Percentiles rank a stretch among this genome's conserved stretches.
phyloP scores from a whole-genome alignment of 2,797 vertebrate species.

The Pogonophryne albipinna region DNA sequence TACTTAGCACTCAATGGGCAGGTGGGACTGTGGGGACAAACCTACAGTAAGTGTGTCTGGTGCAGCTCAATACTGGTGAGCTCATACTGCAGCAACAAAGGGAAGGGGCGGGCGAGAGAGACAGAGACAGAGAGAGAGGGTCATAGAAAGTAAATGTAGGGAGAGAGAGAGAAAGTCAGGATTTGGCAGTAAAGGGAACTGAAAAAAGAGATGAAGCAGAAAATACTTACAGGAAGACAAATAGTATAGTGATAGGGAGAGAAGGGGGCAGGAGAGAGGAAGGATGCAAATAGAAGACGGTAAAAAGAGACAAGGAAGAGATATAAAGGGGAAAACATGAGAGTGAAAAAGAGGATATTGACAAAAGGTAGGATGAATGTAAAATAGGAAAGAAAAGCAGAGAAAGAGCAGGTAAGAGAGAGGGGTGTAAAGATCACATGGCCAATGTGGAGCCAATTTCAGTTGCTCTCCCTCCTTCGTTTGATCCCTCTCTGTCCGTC shows the following conservation, averaged over 20 bases:
- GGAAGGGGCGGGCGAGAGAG: slow-evolving; percentile 37
- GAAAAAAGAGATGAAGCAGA: slow-evolving; percentile 18
- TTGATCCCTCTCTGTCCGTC: slow-evolving; percentile 76
- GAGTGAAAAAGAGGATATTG: neutral
- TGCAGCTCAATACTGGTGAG: slow-evolving; percentile 64
- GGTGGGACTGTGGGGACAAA: slow-evolving; percentile 49
- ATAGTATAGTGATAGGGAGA: slow-evolving; percentile 1
- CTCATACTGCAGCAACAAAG: slow-evolving; percentile 75
- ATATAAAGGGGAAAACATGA: slow-evolving; percentile 24
- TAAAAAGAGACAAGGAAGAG: neutral
- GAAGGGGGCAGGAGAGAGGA: neutral
- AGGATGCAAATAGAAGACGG: neutral
- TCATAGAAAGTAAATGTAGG: slow-evolving; percentile 25
- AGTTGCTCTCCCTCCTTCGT: slow-evolving; percentile 63
- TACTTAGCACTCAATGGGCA: slow-evolving; percentile 30
- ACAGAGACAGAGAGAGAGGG: neutral
- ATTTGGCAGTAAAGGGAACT: slow-evolving; percentile 19
- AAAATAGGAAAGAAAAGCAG: slow-evolving; percentile 21
- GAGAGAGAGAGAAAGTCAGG: slow-evolving; percentile 21
- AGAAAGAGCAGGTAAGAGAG: slow-evolving; percentile 6
- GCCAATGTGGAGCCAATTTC: slow-evolving; percentile 71
- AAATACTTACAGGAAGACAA: slow-evolving; percentile 28
- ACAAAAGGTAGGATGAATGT: slow-evolving; percentile 3
- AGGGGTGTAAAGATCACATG: slow-evolving; percentile 59
- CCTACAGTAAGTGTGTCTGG: slow-evolving; percentile 45